A percentile compares a stretch with the other conserved stretches of the same genome.
These are phyloP conservation scores for Neotoxoptera formosana DNA, from an alignment of 1,140 invertebrate genomes.

Conservation along the genomic window DNA sequence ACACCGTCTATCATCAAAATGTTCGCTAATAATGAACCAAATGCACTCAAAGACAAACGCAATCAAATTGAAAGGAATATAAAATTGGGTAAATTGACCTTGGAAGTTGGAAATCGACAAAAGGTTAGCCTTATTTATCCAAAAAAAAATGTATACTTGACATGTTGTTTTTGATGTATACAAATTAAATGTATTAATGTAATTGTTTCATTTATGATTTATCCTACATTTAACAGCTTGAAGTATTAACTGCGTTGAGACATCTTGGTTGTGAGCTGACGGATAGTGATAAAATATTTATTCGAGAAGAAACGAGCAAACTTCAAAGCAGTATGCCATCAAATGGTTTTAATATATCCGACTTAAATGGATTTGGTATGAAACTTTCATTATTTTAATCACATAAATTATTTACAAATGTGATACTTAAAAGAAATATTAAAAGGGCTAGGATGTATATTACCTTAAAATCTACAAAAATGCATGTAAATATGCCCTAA, in stretches of 20 bases:
- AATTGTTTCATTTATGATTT: neutral
- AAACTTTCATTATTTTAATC: neutral
- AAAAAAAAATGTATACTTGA: neutral
- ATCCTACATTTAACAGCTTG: constrained; percentile 23
- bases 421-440: too few relatives aligned
- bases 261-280: constrained; percentile 37
- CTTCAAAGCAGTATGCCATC: neutral
- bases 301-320: constrained; percentile 27
- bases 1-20: constrained; percentile 80
- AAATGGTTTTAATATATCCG: constrained; percentile 32
- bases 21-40: constrained; percentile 80
- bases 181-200: neutral
- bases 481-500: too few relatives aligned
- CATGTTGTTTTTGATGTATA: neutral
- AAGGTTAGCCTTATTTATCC: neutral
- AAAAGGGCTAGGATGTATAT: too few relatives aligned
- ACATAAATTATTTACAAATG: neutral
- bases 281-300: constrained; percentile 29
- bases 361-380: constrained; percentile 46
- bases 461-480: too few relatives aligned
- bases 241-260: constrained; percentile 41
- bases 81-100: constrained; percentile 66
- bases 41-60: constrained; percentile 71
- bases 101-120: constrained; percentile 32
- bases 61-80: constrained; percentile 67